These are phyloP conservation scores for Ophonus ardosiacus DNA, from an alignment of 2,888 invertebrate species.

Conservation along the genomic window DNA sequence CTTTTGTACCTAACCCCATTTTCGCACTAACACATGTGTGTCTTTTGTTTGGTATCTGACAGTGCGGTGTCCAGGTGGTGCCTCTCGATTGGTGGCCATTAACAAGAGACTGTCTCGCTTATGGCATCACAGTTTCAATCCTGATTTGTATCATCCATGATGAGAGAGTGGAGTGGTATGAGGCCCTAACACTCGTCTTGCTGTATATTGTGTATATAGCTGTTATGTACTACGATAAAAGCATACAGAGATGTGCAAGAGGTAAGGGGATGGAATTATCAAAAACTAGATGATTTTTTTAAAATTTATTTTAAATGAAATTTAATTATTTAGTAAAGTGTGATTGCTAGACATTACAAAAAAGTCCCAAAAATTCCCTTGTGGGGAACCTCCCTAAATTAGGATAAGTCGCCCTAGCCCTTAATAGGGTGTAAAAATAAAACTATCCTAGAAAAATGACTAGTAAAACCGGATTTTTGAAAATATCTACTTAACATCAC, in stretches of 20 bases:
- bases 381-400: no score
- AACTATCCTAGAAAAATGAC: no score
- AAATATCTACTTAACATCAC: no score
- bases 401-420: no score
- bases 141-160: constrained; percentile 86
- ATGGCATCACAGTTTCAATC: constrained; percentile 85
- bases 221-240: constrained; percentile 84
- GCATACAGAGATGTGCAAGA: constrained; percentile 89
- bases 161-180: constrained; percentile 88
- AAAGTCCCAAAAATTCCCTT: no score
- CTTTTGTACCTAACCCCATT: constrained; percentile 2
- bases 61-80: constrained; percentile 79
- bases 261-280: constrained; percentile 73
- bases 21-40: constrained; percentile 17
- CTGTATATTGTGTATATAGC: constrained; percentile 86
- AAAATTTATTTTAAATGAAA: no score
- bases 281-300: no score
- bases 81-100: constrained; percentile 89
- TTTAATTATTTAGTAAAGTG: no score
- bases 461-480: no score
- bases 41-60: constrained; percentile 63
- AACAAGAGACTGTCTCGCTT: constrained; percentile 86
- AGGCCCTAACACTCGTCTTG: constrained; percentile 84
- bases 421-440: no score
- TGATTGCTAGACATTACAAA: no score